phyloP scores from a whole-genome alignment of 1,140 invertebrate genomes.

The Dendroctonus valens region DNA sequence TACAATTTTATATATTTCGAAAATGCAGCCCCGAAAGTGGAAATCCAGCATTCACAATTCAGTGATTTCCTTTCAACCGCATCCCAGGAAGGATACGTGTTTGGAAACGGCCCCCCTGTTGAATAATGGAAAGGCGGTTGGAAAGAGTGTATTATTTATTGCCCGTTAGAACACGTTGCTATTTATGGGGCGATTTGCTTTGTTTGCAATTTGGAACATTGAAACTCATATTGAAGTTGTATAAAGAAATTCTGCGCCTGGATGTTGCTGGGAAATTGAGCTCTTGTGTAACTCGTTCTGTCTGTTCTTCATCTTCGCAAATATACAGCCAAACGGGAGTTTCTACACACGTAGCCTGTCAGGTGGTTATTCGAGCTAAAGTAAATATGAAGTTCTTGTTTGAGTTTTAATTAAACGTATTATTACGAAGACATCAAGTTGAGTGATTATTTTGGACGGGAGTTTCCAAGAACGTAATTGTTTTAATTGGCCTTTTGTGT shows the following conservation, averaged over 20 bases:
- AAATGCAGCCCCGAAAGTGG: not conserved
- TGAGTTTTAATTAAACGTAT: not conserved
- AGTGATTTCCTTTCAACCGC: not conserved
- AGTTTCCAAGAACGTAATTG: too few species aligned
- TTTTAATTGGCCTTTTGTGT: too few species aligned
- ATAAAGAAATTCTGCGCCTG: too few species aligned
- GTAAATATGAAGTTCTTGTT: not conserved
- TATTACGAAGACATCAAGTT: too few species aligned
- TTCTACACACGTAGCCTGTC: not conserved
- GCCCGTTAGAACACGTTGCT: slow-evolving; percentile 4
- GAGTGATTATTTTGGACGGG: too few species aligned
- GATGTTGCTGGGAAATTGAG: too few species aligned
- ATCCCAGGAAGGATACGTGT: not conserved
- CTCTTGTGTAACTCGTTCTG: too few species aligned
- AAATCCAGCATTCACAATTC: not conserved
- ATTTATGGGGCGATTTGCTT: not conserved
- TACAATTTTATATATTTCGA: not conserved
- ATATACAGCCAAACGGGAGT: too few species aligned
- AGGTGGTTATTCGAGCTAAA: not conserved
- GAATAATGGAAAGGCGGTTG: slow-evolving; percentile 2
- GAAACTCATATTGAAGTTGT: too few species aligned
- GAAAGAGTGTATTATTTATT: slow-evolving; percentile 9
- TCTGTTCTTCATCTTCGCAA: too few species aligned
- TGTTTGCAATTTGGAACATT: too few species aligned
- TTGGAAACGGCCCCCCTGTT: not conserved